Evolutionary conservation across 2,888 invertebrate species (phyloP), one percentile per base, ranked within the genome.

Genomic region (Hecatera dysodea): DNA sequence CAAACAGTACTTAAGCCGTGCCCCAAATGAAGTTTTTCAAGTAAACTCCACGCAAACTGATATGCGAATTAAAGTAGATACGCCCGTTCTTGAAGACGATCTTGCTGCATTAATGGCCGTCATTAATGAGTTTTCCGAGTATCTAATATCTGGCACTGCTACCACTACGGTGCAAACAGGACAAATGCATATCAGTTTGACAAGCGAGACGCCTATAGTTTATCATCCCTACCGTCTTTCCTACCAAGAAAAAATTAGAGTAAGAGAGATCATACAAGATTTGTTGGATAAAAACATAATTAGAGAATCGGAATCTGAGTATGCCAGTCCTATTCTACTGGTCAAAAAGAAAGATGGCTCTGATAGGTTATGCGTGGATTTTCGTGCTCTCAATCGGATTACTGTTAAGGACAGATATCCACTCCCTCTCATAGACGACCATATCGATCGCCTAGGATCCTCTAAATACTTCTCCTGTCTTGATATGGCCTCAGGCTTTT

Each of bases 271-370:
- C 6, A 9, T 46, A 11, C 24, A 61, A n/a, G 61, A 61, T 36
- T n/a, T 67, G 5, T 60, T 60, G 52, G 42, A 59, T 11, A 67
- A 67, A 9, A 12, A 11, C 0, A 59, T 57, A 8, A 57, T 65
- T 24, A 36, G 65, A n/a, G 48, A 52, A 11, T 53, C 63, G 6
- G 27, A 19, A 29, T 61, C 55, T 0, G 61, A 61, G 55, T 61
- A 68, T 7, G 67, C 67, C 0, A 67, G 67, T 19, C 67, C 67
- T 1, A 46, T 67, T 11, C 44, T 67, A 4, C 19, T 67, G 0
- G 67, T 67, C 6, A 67, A 67, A 15, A 67, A 67, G 44, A 61
- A 61, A 17, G 59, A 67, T 19, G 66, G 67, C 1, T 8, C 44
- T 12, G 24, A 66, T 29, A 42, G 60, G 29, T 24, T 60, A 22